Conservation (phyloP, 2,113 vertebrate genomes). For the Syngnathus typhle region DNA sequence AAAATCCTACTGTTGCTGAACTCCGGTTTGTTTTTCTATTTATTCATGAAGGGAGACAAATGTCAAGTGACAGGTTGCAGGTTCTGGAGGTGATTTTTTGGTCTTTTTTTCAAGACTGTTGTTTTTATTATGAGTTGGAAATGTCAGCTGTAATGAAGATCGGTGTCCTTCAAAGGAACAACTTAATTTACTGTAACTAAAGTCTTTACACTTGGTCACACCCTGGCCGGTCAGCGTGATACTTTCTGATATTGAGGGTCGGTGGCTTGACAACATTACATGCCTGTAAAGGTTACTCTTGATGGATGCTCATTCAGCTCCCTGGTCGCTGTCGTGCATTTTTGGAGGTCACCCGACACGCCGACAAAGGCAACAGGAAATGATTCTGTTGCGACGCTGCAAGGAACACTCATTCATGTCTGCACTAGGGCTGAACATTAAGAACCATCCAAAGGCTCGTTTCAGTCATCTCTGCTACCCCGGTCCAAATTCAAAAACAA, state of each 20-base stretch:
- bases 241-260: constrained; percentile 7
- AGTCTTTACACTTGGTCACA: constrained; percentile 30
- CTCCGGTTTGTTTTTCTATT: not conserved
- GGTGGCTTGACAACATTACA: constrained; percentile 13
- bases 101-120: not conserved
- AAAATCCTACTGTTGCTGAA: not conserved
- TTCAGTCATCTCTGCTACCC: constrained; percentile 60
- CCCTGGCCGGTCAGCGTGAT: not conserved
- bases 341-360: constrained; percentile 4
- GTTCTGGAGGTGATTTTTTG: not conserved
- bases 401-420: constrained; percentile 57
- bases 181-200: constrained; percentile 41
- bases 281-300: constrained; percentile 11
- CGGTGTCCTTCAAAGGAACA: constrained; percentile 37
- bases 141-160: constrained; percentile 49
- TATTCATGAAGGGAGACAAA: not conserved
- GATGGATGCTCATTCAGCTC: not conserved
- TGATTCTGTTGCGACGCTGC: constrained; percentile 32
- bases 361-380: constrained; percentile 24
- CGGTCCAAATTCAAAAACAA: constrained; percentile 59
- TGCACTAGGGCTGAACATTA: constrained; percentile 47
- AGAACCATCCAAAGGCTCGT: constrained; percentile 56
- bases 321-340: not conserved
- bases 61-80: not conserved
- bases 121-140: constrained; percentile 37